phyloP scores from a whole-genome alignment of 2,113 vertebrate genomes.

The Urocolius indicus region DNA sequence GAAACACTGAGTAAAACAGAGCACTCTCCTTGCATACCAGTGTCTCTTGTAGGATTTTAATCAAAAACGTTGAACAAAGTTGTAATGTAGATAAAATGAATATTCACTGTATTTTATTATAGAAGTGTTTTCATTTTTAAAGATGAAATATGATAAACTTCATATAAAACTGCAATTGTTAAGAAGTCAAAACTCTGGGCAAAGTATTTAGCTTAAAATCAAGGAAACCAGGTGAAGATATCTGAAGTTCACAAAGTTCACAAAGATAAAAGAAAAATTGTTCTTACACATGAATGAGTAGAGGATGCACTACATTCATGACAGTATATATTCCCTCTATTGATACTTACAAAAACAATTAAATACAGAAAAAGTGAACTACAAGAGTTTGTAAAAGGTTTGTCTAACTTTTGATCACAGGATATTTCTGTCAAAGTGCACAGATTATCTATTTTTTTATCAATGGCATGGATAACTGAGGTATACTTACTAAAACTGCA shows the following conservation, averaged over 20 bases:
- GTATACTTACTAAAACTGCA: not conserved
- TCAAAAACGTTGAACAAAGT: not conserved
- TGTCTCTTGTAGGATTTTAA: not conserved
- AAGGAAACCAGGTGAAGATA: not conserved
- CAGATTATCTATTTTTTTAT: not conserved
- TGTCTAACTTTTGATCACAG: not conserved
- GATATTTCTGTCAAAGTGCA: not conserved
- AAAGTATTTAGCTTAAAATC: not conserved
- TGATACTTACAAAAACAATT: not conserved
- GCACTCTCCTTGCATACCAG: not conserved
- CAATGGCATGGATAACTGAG: not conserved
- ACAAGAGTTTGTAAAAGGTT: not conserved
- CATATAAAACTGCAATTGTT: not conserved
- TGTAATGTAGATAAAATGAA: not conserved
- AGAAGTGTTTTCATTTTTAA: not conserved
- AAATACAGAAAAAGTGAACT: not conserved
- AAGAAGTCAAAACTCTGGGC: not conserved
- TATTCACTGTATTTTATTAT: not conserved
- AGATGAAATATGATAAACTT: not conserved
- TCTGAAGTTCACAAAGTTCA: not conserved
- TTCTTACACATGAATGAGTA: not conserved
- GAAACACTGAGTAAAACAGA: not conserved
- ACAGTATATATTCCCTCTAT: not conserved
- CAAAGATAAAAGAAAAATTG: not conserved
- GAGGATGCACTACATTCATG: not conserved